Percentiles rank a stretch among this genome's conserved stretches.
Evolutionary conservation across 2,797 vertebrate species (phyloP).

Genomic region (Benthosema pterotum): DNA sequence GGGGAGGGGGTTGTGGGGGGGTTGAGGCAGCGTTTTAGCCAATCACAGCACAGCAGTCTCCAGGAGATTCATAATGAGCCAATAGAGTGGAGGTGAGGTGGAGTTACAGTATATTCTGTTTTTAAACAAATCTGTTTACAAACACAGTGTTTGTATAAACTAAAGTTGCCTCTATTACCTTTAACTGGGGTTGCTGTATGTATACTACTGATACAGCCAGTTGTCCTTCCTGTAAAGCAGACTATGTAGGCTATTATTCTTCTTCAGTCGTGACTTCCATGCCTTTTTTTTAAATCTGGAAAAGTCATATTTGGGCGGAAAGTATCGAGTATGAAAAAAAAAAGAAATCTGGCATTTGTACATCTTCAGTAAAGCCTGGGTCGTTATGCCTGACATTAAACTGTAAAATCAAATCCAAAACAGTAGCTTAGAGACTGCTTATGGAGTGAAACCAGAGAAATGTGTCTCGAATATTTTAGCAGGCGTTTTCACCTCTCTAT

Average conservation of each 20-base stretch:
- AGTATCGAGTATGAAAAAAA: conserved; percentile 35
- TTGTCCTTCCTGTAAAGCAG: conserved; percentile 4
- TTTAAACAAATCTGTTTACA: no score
- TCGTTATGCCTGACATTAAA: conserved; percentile 54
- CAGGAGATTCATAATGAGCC: no score
- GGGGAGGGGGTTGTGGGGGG: no score
- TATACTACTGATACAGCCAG: not conserved
- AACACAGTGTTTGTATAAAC: no score
- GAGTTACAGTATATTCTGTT: no score
- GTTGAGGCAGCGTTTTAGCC: no score
- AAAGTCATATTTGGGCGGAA: conserved; percentile 45
- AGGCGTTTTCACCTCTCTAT: conserved; percentile 59
- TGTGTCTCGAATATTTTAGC: conserved; percentile 37
- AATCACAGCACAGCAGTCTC: no score
- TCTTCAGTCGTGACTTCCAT: conserved; percentile 2
- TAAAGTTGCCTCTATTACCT: no score
- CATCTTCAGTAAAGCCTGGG: conserved; percentile 32
- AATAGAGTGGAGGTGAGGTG: no score
- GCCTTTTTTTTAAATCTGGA: conserved; percentile 39
- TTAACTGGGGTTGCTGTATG: not conserved
- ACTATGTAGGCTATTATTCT: conserved; percentile 44
- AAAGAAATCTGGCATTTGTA: conserved; percentile 43
- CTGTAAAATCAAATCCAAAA: conserved; percentile 59
- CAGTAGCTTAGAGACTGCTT: conserved; percentile 64
- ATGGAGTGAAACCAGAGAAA: conserved; percentile 36